phyloP scores from a whole-genome alignment of 2,888 invertebrate genomes.

The Pollenia griseotomentosa region DNA sequence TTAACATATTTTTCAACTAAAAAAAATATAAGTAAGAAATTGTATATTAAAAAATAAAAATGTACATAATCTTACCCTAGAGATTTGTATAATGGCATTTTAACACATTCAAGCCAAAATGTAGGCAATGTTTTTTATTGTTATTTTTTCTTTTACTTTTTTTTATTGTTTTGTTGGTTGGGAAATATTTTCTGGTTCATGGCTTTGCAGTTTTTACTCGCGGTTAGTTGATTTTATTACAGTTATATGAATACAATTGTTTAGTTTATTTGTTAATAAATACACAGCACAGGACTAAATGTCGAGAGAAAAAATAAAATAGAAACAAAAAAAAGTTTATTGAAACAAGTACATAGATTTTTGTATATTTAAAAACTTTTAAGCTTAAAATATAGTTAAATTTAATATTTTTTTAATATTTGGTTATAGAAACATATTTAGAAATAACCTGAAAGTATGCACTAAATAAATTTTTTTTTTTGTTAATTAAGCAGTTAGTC shows the following conservation, averaged over 20 bases:
- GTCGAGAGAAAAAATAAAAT: neutral
- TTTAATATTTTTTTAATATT: too few species aligned
- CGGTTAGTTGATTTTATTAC: constrained; percentile 70
- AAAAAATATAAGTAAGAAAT: neutral
- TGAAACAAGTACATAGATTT: neutral
- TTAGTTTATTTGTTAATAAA: constrained; percentile 56
- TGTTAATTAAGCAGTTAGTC: too few species aligned
- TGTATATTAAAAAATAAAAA: constrained; percentile 2
- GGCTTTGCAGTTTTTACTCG: constrained; percentile 59
- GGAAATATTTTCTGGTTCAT: constrained; percentile 50
- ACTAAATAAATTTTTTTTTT: neutral
- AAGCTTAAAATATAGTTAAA: too few species aligned
- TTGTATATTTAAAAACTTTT: too few species aligned
- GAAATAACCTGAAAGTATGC: constrained; percentile 37
- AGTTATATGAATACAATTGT: constrained; percentile 49
- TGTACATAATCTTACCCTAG: constrained; percentile 59
- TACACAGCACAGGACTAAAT: constrained; percentile 1
- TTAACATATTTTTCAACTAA: constrained; percentile 50
- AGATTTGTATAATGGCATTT: constrained; percentile 68
- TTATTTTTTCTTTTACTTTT: neutral
- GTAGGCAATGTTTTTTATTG: constrained; percentile 65
- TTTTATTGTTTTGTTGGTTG: constrained; percentile 15
- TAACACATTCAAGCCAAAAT: constrained; percentile 67
- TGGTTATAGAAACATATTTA: too few species aligned
- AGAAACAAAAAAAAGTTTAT: constrained; percentile 48